Evolutionary conservation across 2,797 vertebrate genomes (phyloP), one percentile per base, ranked within the genome.

Genomic region (Mastacembelus armatus): DNA sequence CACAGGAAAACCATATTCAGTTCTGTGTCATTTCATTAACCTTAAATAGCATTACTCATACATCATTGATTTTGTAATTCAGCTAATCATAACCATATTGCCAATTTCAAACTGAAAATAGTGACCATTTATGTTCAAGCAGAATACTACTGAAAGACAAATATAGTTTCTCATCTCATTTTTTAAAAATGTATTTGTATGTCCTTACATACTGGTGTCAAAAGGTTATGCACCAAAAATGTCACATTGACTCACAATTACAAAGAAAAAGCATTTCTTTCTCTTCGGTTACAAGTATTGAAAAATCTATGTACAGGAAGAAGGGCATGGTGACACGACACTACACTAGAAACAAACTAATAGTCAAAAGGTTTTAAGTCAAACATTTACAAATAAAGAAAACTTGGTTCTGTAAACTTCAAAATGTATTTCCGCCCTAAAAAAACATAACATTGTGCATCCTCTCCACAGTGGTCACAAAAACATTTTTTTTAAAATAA

Each of bases 131-230:
- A 36, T 16, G 16, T 36, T 35, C 8, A 18, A 18, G 39, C 7
- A 2, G 15, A 10, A 33, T 5, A 18, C 36, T 4, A 5, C 15
- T 39, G 36, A 39, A 80, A 66, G 15, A 71, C 49, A 38, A 43
- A 73, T 63, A 22, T 52, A 39, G 65, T 24, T 32, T 38, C 32
- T 79, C 30, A 74, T 91, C 92, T n/a, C n/a, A n/a, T 90, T 91
- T 91, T 91, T 90, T 91, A 93, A 92, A 92, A 91, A 90, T 90
- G 76, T 92, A 93, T 93, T 92, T 93, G 88, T 92, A 92, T 90
- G 91, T 92, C 92, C 85, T 93, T 92, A 92, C 88, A 92, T 90
- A 93, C 84, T 89, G 90, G 88, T 92, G 92, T 91, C 88, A 78
- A 92, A 92, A 90, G 82, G 85, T 84, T 89, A 91, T 86, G 79